phyloP scores from a whole-genome alignment of 2,113 vertebrate genomes.

The Cacatua alba region DNA sequence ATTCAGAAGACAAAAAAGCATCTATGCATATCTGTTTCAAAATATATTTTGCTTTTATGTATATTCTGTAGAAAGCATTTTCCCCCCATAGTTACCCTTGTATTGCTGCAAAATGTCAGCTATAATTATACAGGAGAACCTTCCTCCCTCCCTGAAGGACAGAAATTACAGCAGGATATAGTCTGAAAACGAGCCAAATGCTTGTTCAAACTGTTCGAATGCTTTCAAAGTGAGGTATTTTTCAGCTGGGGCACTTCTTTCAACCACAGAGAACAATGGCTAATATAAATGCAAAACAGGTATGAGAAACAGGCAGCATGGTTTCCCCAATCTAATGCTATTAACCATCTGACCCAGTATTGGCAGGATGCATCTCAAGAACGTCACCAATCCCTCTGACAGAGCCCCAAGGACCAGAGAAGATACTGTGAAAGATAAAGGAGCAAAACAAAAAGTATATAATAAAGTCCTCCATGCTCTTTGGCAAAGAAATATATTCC shows the following conservation, averaged over 20 bases:
- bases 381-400: not conserved
- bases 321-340: conserved; percentile 49
- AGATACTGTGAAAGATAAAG: not conserved
- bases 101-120: conserved; percentile 9
- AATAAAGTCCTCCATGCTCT: not conserved
- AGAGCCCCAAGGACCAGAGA: not conserved
- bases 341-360: conserved; percentile 62
- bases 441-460: conserved; percentile 5
- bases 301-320: conserved; percentile 17
- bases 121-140: not conserved
- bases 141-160: not conserved
- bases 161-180: conserved; percentile 17
- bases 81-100: not conserved
- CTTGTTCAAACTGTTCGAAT: conserved; percentile 20
- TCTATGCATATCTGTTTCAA: not conserved
- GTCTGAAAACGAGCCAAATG: conserved; percentile 24
- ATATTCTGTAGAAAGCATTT: not conserved
- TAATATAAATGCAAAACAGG: conserved; percentile 73
- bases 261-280: conserved; percentile 25
- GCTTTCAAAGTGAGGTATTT: conserved; percentile 12
- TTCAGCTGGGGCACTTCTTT: conserved; percentile 53
- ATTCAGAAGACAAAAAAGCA: not conserved
- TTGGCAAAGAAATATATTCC: not conserved
- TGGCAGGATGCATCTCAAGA: conserved; percentile 48
- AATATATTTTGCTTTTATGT: not conserved